Evolutionary conservation across 2,888 invertebrate species (phyloP).

Genomic region (Mimumesa dahlbomi): DNA sequence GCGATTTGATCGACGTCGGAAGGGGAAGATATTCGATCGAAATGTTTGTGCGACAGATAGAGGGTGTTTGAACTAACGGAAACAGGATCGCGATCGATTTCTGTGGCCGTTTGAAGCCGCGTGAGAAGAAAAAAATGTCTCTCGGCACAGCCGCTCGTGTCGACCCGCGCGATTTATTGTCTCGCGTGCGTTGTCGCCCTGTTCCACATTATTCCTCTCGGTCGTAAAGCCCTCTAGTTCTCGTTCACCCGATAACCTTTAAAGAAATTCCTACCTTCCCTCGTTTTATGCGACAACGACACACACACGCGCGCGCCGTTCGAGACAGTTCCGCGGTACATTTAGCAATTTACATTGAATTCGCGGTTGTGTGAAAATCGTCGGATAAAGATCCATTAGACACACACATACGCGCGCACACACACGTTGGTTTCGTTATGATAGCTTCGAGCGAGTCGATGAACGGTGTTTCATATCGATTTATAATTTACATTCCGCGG

Average conservation of each 20-base stretch:
- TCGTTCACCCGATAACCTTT: constrained; percentile 51
- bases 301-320: neutral
- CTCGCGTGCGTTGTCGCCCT: constrained; percentile 36
- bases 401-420: neutral
- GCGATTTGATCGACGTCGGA: no score
- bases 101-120: neutral
- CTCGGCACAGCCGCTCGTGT: constrained; percentile 18
- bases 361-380: neutral
- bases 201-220: constrained; percentile 39
- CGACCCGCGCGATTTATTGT: constrained; percentile 37
- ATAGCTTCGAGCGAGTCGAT: no score
- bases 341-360: constrained; percentile 5
- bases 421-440: neutral
- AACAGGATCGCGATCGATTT: constrained; percentile 12
- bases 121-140: constrained; percentile 3
- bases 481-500: neutral
- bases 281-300: constrained; percentile 1
- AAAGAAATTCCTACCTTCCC: constrained; percentile 30
- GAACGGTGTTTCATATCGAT: no score
- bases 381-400: neutral
- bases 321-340: neutral
- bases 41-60: constrained; percentile 17
- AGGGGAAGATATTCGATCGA: no score
- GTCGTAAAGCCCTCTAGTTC: constrained; percentile 30
- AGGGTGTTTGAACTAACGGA: neutral